Base-by-base conservation (phyloP, 2,888 invertebrate species). In the Campaea margaritaria region DNA sequence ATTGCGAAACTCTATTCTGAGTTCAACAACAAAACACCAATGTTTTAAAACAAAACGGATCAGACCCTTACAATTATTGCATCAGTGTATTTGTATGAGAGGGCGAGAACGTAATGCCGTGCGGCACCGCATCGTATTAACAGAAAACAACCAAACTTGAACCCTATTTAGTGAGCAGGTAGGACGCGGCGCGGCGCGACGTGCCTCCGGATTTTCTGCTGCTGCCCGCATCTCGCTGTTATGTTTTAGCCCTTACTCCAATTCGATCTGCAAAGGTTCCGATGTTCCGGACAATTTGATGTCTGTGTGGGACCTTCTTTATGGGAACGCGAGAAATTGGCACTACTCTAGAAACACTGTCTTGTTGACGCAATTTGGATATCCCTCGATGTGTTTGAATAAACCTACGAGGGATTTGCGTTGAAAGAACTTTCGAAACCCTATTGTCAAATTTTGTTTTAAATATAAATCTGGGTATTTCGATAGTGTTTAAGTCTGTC, bases 301-400 rank as follows among this genome's bases (percentile, higher is more conserved):
- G 74, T 83, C 80, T 75, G 75, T 72, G 70, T 74, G 73, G 70
- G 79, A 82, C 84, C 83, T 80, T 86, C 83, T 86, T 85, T 85
- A 83, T 82, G 75, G 82, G 70, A 75, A 51, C 74, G 76, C 76
- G 74, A 76, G 77, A 77, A 79, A 79, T 55, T 55, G 54, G 39
- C 56, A 41, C 47, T 49, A 47, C 45, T 59, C 34, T 48, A 54
- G 31, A 44, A 51, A 48, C 39, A 12, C n/a, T 34, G 51, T 54
- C 57, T 59, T 57, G 42, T 44, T 56, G 44, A 51, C 36, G 36
- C 46, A 38, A 21, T 38, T 16, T 38, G 1, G 48, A 38, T 14
- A 21, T 12, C 36, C 12, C 15, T 13, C 12, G 4, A 7, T 13
- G 8, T 21, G 38, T 36, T 47, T 47, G 16, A 16, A 21, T 10